Percentiles rank a stretch among this genome's conserved stretches.
Conservation (phyloP, 2,888 invertebrate genomes). For the Tuta absoluta region DNA sequence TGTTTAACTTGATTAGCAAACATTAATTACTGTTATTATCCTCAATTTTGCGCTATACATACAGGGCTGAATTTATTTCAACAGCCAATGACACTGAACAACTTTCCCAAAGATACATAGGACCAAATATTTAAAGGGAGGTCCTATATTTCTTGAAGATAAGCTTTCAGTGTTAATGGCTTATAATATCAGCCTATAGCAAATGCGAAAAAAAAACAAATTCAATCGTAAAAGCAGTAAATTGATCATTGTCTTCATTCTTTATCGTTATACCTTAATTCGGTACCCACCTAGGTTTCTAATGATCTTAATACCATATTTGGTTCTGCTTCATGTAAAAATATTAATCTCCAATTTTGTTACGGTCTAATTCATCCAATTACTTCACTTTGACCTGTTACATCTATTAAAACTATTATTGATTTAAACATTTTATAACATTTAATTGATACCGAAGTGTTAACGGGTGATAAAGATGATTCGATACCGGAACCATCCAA, state of each 20-base stretch:
- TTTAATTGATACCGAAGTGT: conserved; percentile 7
- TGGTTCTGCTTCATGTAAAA: too few relatives aligned
- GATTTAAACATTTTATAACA: background rate
- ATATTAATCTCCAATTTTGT: background rate
- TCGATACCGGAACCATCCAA: conserved; percentile 12
- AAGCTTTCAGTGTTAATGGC: too few relatives aligned
- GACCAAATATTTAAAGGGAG: too few relatives aligned
- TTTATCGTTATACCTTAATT: too few relatives aligned
- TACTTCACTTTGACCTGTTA: background rate
- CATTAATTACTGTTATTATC: conserved; percentile 30
- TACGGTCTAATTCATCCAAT: conserved; percentile 4
- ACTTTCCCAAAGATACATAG: too few relatives aligned
- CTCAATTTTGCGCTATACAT: conserved; percentile 18
- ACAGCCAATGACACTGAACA: background rate
- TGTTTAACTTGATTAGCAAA: conserved; percentile 30
- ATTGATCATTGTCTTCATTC: too few relatives aligned
- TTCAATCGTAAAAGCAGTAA: too few relatives aligned
- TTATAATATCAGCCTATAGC: too few relatives aligned
- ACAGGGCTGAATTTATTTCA: background rate
- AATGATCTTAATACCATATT: too few relatives aligned
- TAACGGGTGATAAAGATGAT: conserved; percentile 10
- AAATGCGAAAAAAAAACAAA: too few relatives aligned
- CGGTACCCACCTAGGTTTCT: too few relatives aligned
- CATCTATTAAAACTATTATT: background rate
- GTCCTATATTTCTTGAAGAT: too few relatives aligned